A percentile compares a stretch with the other conserved stretches of the same genome.
Evolutionary conservation across 2,888 invertebrate genomes (phyloP).

Genomic region (Lymantria dispar): DNA sequence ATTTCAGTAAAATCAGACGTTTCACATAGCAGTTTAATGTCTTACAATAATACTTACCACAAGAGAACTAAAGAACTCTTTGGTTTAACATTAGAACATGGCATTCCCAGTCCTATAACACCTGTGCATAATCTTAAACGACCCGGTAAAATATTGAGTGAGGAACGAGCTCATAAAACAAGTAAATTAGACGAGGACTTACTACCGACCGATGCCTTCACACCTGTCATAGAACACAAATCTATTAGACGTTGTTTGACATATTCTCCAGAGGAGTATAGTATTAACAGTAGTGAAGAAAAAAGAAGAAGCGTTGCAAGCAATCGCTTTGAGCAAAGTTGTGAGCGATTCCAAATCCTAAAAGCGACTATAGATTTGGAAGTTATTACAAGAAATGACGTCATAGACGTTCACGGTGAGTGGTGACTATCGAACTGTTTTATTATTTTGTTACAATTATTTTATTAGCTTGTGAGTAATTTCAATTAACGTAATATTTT

Average conservation of each 20-base stretch:
- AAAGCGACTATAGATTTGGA: constrained; percentile 85
- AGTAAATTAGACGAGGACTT: constrained; percentile 79
- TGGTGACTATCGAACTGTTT: constrained; percentile 70
- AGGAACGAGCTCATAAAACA: constrained; percentile 72
- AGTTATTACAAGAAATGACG: constrained; percentile 79
- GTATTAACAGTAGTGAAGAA: constrained; percentile 77
- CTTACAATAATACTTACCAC: constrained; percentile 51
- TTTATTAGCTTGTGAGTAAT: neutral
- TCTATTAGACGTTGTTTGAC: constrained; percentile 82
- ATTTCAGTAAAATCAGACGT: constrained; percentile 59
- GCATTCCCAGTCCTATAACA: constrained; percentile 79
- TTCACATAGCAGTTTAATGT: constrained; percentile 70
- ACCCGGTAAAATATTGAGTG: constrained; percentile 65
- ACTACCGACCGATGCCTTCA: constrained; percentile 55
- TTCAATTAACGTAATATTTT: constrained; percentile 22
- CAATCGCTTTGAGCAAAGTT: constrained; percentile 63
- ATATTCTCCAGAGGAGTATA: constrained; percentile 80
- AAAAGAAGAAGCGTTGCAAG: constrained; percentile 80
- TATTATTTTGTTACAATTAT: constrained; percentile 12
- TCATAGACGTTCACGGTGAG: constrained; percentile 88
- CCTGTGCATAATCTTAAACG: constrained; percentile 68
- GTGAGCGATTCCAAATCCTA: constrained; percentile 58
- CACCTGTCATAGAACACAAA: constrained; percentile 74
- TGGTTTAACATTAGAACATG: constrained; percentile 71
- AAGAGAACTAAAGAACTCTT: constrained; percentile 63